Conservation (phyloP, 2,888 invertebrate species). For the Caradrina clavipalpis region DNA sequence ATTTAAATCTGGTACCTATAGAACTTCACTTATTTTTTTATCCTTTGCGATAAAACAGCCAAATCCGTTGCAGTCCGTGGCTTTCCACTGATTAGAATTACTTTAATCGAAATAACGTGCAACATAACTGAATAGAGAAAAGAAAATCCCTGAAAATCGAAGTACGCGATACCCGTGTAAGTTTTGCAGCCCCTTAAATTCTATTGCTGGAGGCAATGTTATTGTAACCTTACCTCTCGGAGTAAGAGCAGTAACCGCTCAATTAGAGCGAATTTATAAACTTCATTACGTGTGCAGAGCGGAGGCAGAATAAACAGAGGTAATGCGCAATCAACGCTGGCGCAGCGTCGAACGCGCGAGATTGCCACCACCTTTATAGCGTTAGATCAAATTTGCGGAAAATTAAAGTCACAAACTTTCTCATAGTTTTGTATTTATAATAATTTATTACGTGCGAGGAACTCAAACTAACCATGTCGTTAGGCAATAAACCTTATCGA, state of each 20-base stretch:
- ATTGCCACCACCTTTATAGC: conserved; percentile 77
- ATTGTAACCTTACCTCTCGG: conserved; percentile 64
- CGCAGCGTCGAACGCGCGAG: conserved; percentile 57
- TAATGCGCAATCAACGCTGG: conserved; percentile 64
- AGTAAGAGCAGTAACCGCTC: conserved; percentile 66
- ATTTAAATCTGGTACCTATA: conserved; percentile 37
- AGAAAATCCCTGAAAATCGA: conserved; percentile 7
- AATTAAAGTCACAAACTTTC: conserved; percentile 86
- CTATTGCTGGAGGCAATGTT: conserved; percentile 48
- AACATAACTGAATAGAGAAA: conserved; percentile 12
- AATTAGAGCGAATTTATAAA: conserved; percentile 74
- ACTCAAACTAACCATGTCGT: conserved; percentile 89
- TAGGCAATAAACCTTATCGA: conserved; percentile 87
- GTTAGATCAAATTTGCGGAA: conserved; percentile 89
- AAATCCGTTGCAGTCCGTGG: conserved; percentile 5
- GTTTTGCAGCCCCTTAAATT: conserved; percentile 35
- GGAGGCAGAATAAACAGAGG: conserved; percentile 55
- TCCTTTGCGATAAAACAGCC: conserved; percentile 1
- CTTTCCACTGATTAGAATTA: conserved; percentile 24
- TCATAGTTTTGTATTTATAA: conserved; percentile 84
- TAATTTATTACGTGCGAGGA: conserved; percentile 88
- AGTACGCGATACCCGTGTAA: neutral
- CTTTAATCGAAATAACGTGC: neutral
- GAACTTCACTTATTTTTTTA: conserved; percentile 15
- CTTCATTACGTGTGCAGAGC: conserved; percentile 66